Evolutionary conservation across 2,113 vertebrate genomes (phyloP).

Genomic region (Spilogale gracilis): DNA sequence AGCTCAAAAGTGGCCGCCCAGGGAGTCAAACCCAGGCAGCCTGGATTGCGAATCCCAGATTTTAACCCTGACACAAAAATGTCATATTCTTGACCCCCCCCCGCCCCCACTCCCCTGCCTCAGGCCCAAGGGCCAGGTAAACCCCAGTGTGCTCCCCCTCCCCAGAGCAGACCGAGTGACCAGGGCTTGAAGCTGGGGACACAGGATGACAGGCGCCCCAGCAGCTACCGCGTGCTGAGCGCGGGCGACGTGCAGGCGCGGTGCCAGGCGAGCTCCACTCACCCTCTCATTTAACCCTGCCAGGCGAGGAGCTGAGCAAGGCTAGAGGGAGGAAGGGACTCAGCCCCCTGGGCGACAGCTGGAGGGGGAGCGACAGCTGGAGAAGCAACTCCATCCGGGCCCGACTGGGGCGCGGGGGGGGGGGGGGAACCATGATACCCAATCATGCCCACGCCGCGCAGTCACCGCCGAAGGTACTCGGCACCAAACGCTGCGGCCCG

Average conservation of each 20-base stretch:
- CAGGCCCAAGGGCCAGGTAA: neutral
- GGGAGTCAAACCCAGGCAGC: constrained; percentile 3
- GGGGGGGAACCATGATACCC: neutral
- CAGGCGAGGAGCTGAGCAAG: constrained; percentile 18
- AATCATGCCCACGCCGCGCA: constrained; percentile 42
- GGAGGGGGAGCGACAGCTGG: constrained; percentile 41
- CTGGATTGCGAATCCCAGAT: neutral
- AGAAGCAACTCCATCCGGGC: neutral
- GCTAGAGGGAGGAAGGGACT: neutral
- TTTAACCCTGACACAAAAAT: neutral
- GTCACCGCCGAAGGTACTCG: neutral
- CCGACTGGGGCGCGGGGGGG: neutral
- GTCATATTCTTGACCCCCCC: neutral
- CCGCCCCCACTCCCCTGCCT: neutral
- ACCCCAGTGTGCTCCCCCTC: neutral
- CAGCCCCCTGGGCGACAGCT: constrained; percentile 39
- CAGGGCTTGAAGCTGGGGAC: neutral
- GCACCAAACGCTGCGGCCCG: neutral
- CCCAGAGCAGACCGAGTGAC: neutral
- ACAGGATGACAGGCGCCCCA: constrained; percentile 25
- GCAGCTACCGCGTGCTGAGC: constrained; percentile 59
- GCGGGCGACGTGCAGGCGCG: constrained; percentile 63
- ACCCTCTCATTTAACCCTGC: constrained; percentile 62
- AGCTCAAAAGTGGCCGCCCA: neutral
- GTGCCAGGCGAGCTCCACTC: constrained; percentile 56